Evolutionary conservation across 2,797 vertebrate genomes (phyloP).

Genomic region (Anguilla anguilla): DNA sequence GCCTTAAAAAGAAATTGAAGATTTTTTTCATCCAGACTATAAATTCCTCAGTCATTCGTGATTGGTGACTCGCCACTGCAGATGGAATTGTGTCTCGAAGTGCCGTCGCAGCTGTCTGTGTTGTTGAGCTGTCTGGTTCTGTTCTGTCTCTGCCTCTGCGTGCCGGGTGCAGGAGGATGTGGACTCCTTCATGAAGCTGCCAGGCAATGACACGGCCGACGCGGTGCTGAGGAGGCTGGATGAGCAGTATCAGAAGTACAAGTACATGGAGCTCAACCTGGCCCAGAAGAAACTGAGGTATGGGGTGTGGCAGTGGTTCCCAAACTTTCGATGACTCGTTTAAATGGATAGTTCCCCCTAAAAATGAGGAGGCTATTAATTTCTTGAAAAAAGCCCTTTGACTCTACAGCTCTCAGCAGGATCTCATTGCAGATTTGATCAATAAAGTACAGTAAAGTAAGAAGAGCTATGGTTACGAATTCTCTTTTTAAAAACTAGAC

Average conservation of each 20-base stretch:
- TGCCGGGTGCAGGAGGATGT: conserved; percentile 86
- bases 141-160: conserved; percentile 27
- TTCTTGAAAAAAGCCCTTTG: no score
- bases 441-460: not conserved
- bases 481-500: no score
- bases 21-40: not conserved
- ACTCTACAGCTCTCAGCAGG: not conserved
- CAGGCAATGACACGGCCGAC: conserved; percentile 94
- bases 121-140: not conserved
- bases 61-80: not conserved
- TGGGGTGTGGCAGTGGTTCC: not conserved
- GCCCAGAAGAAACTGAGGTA: conserved; percentile 95
- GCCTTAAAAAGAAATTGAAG: not conserved
- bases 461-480: not conserved
- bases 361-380: no score
- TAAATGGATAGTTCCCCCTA: no score
- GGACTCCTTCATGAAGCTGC: conserved; percentile 94
- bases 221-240: conserved; percentile 88
- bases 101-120: not conserved
- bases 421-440: not conserved
- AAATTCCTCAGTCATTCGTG: not conserved
- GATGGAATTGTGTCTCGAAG: not conserved
- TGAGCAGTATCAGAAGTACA: conserved; percentile 98
- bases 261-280: conserved; percentile 99
- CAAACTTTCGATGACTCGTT: no score